Evolutionary conservation across 2,797 vertebrate species (phyloP).

Genomic region (Merluccius polli): DNA sequence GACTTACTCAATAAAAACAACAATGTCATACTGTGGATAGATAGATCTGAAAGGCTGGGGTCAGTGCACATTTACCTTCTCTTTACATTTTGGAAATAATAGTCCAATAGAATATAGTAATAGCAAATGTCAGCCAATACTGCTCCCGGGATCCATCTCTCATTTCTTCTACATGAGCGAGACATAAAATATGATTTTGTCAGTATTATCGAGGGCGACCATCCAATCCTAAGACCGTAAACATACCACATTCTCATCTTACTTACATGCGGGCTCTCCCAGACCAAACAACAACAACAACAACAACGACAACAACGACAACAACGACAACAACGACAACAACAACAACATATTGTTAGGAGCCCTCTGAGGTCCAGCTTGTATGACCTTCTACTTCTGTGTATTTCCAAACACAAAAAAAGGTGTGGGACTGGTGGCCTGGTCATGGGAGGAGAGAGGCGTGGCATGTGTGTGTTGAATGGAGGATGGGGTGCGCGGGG

Average conservation of each 20-base stretch:
- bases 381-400: slow-evolving; percentile 24
- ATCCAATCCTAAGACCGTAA: neutral
- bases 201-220: neutral
- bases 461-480: slow-evolving; percentile 40
- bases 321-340: neutral
- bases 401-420: slow-evolving; percentile 39
- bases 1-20: neutral
- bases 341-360: slow-evolving; percentile 35
- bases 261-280: neutral
- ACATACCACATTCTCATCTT: neutral
- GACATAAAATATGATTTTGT: neutral
- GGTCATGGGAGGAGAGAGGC: slow-evolving; percentile 37
- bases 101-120: neutral
- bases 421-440: slow-evolving; percentile 27
- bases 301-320: neutral
- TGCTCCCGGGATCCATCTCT: neutral
- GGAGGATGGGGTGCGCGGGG: slow-evolving; percentile 29
- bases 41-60: neutral
- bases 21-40: neutral
- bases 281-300: neutral
- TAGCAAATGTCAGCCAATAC: neutral
- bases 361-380: slow-evolving; percentile 25
- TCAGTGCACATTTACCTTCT: neutral
- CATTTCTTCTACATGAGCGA: neutral
- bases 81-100: neutral